Evolutionary conservation across 2,888 invertebrate genomes (phyloP).

Genomic region (Rhogogaster chlorosoma): DNA sequence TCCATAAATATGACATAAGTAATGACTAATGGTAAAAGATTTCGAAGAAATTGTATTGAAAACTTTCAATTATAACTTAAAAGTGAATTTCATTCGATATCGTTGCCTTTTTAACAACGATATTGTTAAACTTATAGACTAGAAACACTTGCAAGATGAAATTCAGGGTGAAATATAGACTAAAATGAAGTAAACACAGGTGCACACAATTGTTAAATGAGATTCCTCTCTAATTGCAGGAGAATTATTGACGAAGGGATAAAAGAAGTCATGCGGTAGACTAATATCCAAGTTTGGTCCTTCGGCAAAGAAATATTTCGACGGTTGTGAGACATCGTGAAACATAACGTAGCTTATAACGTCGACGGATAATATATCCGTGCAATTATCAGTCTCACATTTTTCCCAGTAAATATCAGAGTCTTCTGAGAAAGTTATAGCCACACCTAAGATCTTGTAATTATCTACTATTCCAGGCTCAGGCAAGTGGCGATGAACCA

Average conservation of each 20-base stretch:
- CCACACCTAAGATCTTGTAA: constrained; percentile 69
- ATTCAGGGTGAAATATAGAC: neutral
- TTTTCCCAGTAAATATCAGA: constrained; percentile 67
- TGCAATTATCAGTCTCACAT: constrained; percentile 66
- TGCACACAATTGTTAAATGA: neutral
- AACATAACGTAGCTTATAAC: constrained; percentile 71
- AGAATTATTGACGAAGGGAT: constrained; percentile 80
- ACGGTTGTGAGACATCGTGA: constrained; percentile 79
- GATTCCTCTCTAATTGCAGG: neutral
- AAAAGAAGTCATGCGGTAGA: constrained; percentile 87
- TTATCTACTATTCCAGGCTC: constrained; percentile 67
- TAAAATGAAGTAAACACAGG: neutral
- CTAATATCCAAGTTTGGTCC: constrained; percentile 84
- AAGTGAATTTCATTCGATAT: neutral
- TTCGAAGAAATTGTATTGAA: neutral
- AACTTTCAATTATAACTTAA: neutral
- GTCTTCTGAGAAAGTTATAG: constrained; percentile 68
- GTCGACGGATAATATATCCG: constrained; percentile 63
- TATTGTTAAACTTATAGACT: constrained; percentile 1
- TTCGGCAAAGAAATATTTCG: constrained; percentile 79
- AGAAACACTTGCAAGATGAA: neutral
- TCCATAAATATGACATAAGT: neutral
- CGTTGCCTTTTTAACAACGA: neutral
- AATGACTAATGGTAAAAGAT: neutral
- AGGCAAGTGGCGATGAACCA: constrained; percentile 69